phyloP scores from a whole-genome alignment of 2,113 vertebrate genomes.

The Thomomys bottae region DNA sequence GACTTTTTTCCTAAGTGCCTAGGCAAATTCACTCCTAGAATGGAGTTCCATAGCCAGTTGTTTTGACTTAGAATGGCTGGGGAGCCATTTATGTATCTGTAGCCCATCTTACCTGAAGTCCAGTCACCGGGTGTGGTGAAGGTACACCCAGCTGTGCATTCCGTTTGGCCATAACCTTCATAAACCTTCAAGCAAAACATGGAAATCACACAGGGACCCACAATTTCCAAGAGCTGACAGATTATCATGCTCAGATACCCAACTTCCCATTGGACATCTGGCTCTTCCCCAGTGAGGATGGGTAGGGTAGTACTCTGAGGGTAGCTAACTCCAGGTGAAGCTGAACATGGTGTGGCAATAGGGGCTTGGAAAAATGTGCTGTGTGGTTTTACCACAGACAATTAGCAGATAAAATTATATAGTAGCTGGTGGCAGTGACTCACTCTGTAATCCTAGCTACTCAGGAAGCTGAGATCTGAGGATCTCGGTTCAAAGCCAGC shows the following conservation, averaged over 20 bases:
- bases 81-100: not conserved
- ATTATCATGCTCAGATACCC: not conserved
- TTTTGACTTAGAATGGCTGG: not conserved
- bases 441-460: no score
- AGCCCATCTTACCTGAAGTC: slow-evolving; percentile 92
- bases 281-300: not conserved
- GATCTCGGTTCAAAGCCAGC: no score
- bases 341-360: not conserved
- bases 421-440: no score
- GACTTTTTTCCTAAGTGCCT: not conserved
- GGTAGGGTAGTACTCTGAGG: fast-evolving
- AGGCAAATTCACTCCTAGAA: not conserved
- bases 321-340: not conserved
- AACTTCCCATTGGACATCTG: not conserved
- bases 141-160: slow-evolving; percentile 98
- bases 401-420: not conserved
- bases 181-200: slow-evolving; percentile 90
- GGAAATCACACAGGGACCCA: not conserved
- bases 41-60: not conserved
- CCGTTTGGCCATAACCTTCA: slow-evolving; percentile 98
- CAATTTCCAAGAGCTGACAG: not conserved
- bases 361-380: not conserved
- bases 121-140: slow-evolving; percentile 98
- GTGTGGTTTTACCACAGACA: not conserved
- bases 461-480: no score